Base-by-base conservation (phyloP, 1,140 invertebrate genomes). In the Drosophila lacertosa region DNA sequence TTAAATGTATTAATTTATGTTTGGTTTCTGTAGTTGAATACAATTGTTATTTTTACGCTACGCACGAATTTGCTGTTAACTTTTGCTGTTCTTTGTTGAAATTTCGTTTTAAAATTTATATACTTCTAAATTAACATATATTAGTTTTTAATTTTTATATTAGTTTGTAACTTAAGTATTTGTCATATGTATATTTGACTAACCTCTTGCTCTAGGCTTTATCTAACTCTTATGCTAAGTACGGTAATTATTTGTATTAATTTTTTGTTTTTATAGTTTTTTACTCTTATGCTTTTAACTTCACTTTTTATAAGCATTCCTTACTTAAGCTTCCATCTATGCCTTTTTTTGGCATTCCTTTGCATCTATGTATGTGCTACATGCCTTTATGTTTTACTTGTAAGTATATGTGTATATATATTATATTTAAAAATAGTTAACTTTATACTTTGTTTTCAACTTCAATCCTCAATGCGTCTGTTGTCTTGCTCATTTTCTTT, bases 381-480 rank as follows among this genome's bases (percentile, higher is more conserved):
- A 47, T 74, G 47, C 54, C 15, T 20, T 66, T 47, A 48, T 45
- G 35, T 62, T 74, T 37, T 42, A 58, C 48, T 55, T 58, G 58
- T n/a, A n/a, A n/a, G n/a, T 66, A 67, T 59, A 40, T 63, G 39
- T 83, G 55, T 58, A 55, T 74, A 66, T 39, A 48, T 60, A 71
- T 65, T 74, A 57, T 62, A 75, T 82, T 86, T 86, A 84, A 86
- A 84, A 84, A 84, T 84, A 84, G 81, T 84, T 84, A 84, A 84
- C 81, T 84, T 84, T 84, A 86, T 84, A 80, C 81, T 84, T 84
- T 84, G 81, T 84, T 74, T 84, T 80, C 77, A 60, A 81, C 73
- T 58, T 51, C 33, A 53, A 64, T 72, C 62, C 59, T 76, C 39
- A 42, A 37, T 51, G 45, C 22, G 44, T 45, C 45, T 50, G 40